Percentiles rank a stretch among this genome's conserved stretches.
Conservation (phyloP, 2,797 vertebrate species). For the Pseudochaenichthys georgianus region DNA sequence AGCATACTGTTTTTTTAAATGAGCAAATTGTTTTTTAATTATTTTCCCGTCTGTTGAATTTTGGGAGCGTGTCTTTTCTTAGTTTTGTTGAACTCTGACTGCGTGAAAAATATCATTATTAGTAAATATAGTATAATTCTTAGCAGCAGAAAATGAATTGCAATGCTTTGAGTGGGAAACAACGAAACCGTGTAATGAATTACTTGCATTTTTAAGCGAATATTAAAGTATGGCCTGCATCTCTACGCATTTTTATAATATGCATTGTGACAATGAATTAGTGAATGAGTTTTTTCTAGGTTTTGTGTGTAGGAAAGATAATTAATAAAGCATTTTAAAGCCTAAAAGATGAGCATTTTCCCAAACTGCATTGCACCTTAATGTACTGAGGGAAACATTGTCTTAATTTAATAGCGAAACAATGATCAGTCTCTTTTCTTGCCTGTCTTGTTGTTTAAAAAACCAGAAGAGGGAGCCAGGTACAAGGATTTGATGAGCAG, state of each 20-base stretch:
- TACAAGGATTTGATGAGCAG: constrained; percentile 66
- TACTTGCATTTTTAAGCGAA: not conserved
- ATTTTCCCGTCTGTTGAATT: not conserved
- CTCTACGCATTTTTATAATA: not conserved
- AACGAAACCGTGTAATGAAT: not conserved
- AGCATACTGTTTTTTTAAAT: not conserved
- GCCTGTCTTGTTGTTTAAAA: constrained; percentile 38
- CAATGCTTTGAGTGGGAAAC: not conserved
- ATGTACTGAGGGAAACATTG: not conserved
- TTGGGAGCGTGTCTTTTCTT: too few relatives aligned
- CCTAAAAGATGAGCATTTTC: not conserved
- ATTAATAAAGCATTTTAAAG: not conserved
- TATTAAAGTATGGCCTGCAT: not conserved
- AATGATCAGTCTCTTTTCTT: not conserved
- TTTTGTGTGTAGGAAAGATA: not conserved
- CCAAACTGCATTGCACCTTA: not conserved
- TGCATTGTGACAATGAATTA: not conserved
- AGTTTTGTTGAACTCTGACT: not conserved
- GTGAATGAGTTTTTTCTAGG: not conserved
- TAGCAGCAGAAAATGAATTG: not conserved
- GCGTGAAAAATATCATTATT: not conserved
- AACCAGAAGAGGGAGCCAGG: constrained; percentile 87
- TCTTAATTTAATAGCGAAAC: constrained; percentile 2
- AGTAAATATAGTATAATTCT: not conserved
- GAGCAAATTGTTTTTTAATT: not conserved